Evolutionary conservation across 2,888 invertebrate genomes (phyloP).

Genomic region (Cerastis leucographa): DNA sequence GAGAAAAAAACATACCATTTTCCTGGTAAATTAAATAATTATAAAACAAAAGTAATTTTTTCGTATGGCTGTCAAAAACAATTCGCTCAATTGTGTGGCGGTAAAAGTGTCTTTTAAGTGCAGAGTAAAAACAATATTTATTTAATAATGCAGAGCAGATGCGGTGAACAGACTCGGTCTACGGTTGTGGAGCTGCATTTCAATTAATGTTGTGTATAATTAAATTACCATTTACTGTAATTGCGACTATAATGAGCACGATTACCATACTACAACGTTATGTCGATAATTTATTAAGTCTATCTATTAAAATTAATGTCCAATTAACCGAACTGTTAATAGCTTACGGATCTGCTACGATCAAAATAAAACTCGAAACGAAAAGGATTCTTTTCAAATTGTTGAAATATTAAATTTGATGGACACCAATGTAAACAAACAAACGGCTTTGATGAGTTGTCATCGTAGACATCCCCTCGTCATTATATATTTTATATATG

Average conservation of each 20-base stretch:
- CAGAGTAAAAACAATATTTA: conserved; percentile 13
- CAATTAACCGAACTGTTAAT: conserved; percentile 32
- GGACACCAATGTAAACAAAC: conserved; percentile 54
- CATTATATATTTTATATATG: no score
- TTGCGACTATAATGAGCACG: conserved; percentile 53
- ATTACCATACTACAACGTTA: conserved; percentile 54
- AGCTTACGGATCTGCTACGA: not conserved
- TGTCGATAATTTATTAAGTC: conserved; percentile 52
- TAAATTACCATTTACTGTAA: conserved; percentile 61
- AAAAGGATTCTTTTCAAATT: not conserved
- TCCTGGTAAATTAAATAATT: not conserved
- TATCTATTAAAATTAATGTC: conserved; percentile 56
- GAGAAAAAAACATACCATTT: not conserved
- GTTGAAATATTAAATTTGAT: conserved; percentile 11
- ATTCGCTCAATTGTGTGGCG: not conserved
- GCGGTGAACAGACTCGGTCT: conserved; percentile 24
- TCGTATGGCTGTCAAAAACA: not conserved
- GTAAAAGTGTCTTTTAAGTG: not conserved
- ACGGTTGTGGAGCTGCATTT: conserved; percentile 46
- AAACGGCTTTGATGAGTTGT: conserved; percentile 46
- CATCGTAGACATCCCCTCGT: conserved; percentile 40
- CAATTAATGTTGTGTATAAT: conserved; percentile 60
- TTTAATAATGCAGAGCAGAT: conserved; percentile 26
- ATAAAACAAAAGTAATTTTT: not conserved
- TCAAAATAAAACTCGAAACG: not conserved